Evolutionary conservation across 2,113 vertebrate species (phyloP).

Genomic region (Todiramphus chloris): DNA sequence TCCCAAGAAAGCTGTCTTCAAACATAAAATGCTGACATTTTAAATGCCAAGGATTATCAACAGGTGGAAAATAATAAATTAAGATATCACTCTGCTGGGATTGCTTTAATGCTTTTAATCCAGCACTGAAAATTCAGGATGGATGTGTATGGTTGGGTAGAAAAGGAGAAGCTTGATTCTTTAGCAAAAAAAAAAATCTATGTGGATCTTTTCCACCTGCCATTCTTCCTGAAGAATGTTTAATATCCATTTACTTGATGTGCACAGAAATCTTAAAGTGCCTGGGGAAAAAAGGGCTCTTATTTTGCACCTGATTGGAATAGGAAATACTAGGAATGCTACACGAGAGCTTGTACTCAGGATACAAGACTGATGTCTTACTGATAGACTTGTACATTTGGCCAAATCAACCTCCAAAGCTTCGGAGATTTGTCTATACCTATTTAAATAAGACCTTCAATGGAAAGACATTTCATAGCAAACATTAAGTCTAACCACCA

Average conservation of each 20-base stretch:
- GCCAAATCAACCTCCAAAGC: not conserved
- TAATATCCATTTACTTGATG: not conserved
- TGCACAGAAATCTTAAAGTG: not conserved
- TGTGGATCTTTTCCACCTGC: not conserved
- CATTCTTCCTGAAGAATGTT: not conserved
- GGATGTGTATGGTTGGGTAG: not conserved
- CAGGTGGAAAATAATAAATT: conserved; percentile 13
- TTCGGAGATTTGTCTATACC: not conserved
- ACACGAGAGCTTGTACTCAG: not conserved
- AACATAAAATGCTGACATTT: conserved; percentile 17
- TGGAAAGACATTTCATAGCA: not conserved
- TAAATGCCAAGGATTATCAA: conserved; percentile 37
- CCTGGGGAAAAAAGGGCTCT: accelerated
- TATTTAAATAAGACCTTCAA: not conserved
- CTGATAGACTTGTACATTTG: not conserved
- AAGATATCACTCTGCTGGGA: not conserved
- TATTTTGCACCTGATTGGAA: not conserved
- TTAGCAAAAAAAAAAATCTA: not conserved
- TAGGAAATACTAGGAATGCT: not conserved
- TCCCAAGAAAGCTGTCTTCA: conserved; percentile 13
- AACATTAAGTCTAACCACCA: not conserved
- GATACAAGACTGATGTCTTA: not conserved
- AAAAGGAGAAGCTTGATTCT: not conserved
- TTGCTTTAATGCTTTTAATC: conserved; percentile 22
- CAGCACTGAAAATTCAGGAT: conserved; percentile 3